phyloP scores from a whole-genome alignment of 30 jellyfish, hydroid and myxozoan genomes.

The Hydra vulgaris region DNA sequence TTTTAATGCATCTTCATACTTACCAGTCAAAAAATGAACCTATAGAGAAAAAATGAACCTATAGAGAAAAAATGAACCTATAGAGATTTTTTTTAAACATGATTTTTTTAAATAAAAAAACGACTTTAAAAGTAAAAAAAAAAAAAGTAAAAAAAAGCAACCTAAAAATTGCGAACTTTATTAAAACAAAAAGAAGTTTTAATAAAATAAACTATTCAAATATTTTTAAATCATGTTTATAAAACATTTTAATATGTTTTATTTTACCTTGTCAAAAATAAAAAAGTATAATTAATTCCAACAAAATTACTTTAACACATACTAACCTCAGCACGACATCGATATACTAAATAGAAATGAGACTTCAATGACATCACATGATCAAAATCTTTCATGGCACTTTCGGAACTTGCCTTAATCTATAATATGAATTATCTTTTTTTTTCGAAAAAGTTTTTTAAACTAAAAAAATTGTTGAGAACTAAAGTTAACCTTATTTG shows the following conservation, averaged over 20 bases:
- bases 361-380: conserved; percentile 29
- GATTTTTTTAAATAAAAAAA: neutral
- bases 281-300: no score
- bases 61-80: conserved; percentile 37
- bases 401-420: conserved; percentile 35
- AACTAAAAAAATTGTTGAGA: neutral
- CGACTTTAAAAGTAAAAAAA: neutral
- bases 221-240: no score
- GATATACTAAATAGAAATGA: conserved; percentile 20
- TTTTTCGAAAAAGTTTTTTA: neutral
- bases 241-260: no score
- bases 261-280: no score
- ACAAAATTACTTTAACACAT: neutral
- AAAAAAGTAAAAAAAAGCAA: neutral
- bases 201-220: no score
- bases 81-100: neutral
- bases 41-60: neutral
- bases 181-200: no score
- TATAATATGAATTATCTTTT: neutral
- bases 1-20: conserved; percentile 44
- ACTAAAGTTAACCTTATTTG: conserved; percentile 33
- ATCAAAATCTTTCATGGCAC: conserved; percentile 47
- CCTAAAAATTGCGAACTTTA: neutral
- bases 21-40: conserved; percentile 54
- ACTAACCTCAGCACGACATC: conserved; percentile 50